Base-by-base conservation (phyloP, 1,140 invertebrate species). In the Drosophila parvula region DNA sequence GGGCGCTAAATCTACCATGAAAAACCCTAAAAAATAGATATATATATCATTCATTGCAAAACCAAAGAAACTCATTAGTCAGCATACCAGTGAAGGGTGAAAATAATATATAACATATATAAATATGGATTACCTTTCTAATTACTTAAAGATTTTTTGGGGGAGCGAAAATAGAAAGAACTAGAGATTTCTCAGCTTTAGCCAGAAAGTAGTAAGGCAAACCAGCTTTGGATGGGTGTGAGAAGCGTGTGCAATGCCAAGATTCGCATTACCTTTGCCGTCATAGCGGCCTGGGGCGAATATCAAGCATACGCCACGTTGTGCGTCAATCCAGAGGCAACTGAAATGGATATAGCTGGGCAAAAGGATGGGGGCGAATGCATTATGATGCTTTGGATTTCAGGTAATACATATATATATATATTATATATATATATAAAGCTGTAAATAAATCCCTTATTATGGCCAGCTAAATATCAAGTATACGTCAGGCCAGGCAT, bases 241-340 rank as follows among this genome's bases (percentile, higher is more conserved):
- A 22, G 22, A 22, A 22, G 22, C 22, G 22, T 22, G 22, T 22
- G 22, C 22, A 67, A 32, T 32, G 11, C 1, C 36, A 65, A 22
- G 16, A 67, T 38, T 69, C 30, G 61, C 40, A 34, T 16, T 45
- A 68, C 32, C 40, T 32, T 30, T 3, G 12, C 18, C 48, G 16
- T 47, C 30, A 55, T 2, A 0, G 10, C 16, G 44, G 28, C 48
- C 50, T 14, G 16, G 11, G 34, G 43, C 9, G 34, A 47, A 67
- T 50, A 61, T 67, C 32, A 67, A 60, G 64, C 38, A 60, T 67
- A 67, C 64, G 64, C 38, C 64, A 60, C 34, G 45, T 45, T 38
- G 58, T 50, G 8, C 55, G 41, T 28, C 62, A 65, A 22, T 65
- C 55, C 36, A 32, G 18, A 27, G 32, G 22, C 16, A 61, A 14